A percentile compares a stretch with the other conserved stretches of the same genome.
These are phyloP conservation scores for Saxidomus purpurata DNA, from an alignment of 1,140 invertebrate genomes.

Conservation along the genomic window DNA sequence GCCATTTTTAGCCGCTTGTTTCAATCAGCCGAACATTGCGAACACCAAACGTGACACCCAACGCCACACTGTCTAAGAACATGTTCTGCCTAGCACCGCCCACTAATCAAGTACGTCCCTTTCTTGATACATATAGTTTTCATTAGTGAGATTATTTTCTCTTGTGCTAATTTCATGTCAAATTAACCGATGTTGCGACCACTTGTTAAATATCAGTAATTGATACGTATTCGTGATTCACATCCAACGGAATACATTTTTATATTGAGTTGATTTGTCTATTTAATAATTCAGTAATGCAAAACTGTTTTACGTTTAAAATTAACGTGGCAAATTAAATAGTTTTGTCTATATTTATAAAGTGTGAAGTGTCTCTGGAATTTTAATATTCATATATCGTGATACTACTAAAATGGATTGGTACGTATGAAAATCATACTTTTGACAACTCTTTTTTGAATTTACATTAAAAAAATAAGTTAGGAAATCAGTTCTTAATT, in stretches of 20 bases:
- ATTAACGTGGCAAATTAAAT: too few relatives aligned
- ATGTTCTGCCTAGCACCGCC: conserved; percentile 20
- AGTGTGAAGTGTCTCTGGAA: neutral
- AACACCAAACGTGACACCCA: conserved; percentile 43
- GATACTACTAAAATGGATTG: neutral
- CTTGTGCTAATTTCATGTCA: conserved; percentile 35
- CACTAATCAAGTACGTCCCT: conserved; percentile 23
- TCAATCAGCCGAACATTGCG: conserved; percentile 41
- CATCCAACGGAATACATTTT: neutral
- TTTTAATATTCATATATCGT: neutral
- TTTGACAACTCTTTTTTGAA: too few relatives aligned
- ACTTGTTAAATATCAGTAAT: conserved; percentile 27
- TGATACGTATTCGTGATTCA: conserved; percentile 28
- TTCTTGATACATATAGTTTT: conserved; percentile 6
- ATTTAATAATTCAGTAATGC: too few relatives aligned
- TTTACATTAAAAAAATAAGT: too few relatives aligned
- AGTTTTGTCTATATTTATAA: too few relatives aligned
- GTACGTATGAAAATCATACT: neutral
- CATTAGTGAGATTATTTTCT: conserved; percentile 33
- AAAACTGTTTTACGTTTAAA: too few relatives aligned
- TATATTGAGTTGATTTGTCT: too few relatives aligned
- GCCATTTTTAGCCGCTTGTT: conserved; percentile 38
- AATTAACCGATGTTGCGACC: conserved; percentile 12
- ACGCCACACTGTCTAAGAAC: conserved; percentile 56
- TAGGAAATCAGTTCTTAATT: too few relatives aligned